Base-by-base conservation (phyloP, 2,113 vertebrate genomes). In the Hypocryptadius cinnamomeus region DNA sequence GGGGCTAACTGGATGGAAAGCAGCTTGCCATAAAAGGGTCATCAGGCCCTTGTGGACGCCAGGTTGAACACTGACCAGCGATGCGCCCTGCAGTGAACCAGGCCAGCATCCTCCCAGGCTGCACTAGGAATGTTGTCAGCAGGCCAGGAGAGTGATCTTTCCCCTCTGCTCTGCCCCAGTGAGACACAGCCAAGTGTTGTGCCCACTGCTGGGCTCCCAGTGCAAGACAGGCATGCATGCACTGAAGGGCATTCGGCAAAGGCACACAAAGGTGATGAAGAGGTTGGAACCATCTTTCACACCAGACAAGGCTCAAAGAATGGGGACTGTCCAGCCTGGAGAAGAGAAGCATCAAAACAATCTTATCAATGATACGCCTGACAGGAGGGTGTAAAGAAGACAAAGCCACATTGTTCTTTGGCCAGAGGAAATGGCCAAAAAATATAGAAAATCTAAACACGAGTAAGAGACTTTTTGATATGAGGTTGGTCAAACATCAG, bases 61-160 rank as follows among this genome's bases (percentile, higher is more conserved):
- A 42, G 10, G 21, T 20, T 71, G 33, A 72, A 13, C 16, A 31
- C 0, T 4, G 5, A 22, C 11, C 54, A 69, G 15, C 0, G 0
- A 28, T 1, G 1, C 33, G 63, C 27, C 12, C 22, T 39, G 63
- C 12, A 37, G 9, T 28, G 54, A 33, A 57, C 10, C 31, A 60
- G 25, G 20, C 20, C 53, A 81, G 19, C 15, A 77, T 15, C 8
- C 10, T 60, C 25, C 60, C n/a, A 23, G 16, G 30, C 30, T 74
- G 24, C n/a, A 12, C 35, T 8, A 40, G 16, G 16, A 81, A 37
- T 22, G 12, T 3, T 79, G 42, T 31, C 69, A 74, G 18, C 40
- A 71, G 47, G 5, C 23, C 0, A 0, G 7, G 16, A n/a, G 24
- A 48, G 9, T 48, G 17, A 53, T 68, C 11, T 9, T 82, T 82